phyloP scores from a whole-genome alignment of 1,140 invertebrate species.

The Apocrypta bakeri region DNA sequence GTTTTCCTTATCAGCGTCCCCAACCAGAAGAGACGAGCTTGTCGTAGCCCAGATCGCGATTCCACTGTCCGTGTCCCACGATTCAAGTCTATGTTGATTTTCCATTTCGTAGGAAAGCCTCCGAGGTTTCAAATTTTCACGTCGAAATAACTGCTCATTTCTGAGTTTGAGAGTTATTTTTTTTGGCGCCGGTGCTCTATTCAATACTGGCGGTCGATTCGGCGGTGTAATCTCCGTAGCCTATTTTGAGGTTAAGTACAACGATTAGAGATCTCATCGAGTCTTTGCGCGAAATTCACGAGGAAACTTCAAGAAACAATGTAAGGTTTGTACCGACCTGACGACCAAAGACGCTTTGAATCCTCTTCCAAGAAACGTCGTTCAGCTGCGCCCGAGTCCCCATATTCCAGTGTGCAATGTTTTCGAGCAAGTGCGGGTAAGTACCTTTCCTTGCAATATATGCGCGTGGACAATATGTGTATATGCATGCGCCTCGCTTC shows the following conservation, averaged over 20 bases:
- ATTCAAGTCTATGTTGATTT: neutral
- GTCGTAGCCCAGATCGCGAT: slow-evolving; percentile 10
- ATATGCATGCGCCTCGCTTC: too few species aligned
- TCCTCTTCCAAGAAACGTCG: neutral
- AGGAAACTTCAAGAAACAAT: neutral
- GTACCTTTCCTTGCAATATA: neutral
- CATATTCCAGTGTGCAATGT: slow-evolving; percentile 6
- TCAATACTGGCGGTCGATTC: neutral
- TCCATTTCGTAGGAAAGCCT: slow-evolving; percentile 21
- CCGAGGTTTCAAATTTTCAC: slow-evolving; percentile 14
- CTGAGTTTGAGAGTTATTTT: neutral
- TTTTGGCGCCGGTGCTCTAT: neutral
- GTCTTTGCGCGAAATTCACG: neutral
- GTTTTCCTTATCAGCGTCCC: slow-evolving; percentile 44
- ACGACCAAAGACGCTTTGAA: neutral
- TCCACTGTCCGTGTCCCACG: slow-evolving; percentile 17
- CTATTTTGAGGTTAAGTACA: slow-evolving; percentile 15
- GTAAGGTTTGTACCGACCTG: neutral
- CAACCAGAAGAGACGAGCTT: neutral
- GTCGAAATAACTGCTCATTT: neutral
- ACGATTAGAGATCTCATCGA: neutral
- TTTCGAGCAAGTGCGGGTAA: neutral
- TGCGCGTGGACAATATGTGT: too few species aligned
- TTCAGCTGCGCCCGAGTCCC: neutral
- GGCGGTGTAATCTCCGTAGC: slow-evolving; percentile 7